A percentile compares a stretch with the other conserved stretches of the same genome.
Evolutionary conservation across 64 coral and sea anemone species (phyloP).

Genomic region (Dendronephthya gigantea): DNA sequence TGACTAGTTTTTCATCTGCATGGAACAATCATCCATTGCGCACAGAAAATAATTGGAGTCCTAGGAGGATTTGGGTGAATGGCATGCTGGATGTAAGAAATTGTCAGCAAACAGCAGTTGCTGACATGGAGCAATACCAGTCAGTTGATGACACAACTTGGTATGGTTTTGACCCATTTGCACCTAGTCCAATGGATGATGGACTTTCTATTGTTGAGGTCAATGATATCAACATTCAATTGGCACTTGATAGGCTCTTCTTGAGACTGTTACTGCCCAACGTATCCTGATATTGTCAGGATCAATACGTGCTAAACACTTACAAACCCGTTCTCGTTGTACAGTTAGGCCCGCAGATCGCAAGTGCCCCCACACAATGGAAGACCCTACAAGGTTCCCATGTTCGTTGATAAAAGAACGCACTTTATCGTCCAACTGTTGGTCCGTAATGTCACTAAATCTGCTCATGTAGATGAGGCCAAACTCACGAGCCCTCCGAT

Average conservation of each 20-base stretch:
- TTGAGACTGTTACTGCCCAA: neutral
- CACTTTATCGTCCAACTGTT: neutral
- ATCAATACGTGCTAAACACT: neutral
- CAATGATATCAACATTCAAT: constrained; percentile 7
- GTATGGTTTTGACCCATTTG: constrained; percentile 47
- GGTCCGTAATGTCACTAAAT: neutral
- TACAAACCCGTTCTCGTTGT: neutral
- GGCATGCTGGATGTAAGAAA: constrained; percentile 39
- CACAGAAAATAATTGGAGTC: constrained; percentile 36
- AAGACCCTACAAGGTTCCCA: neutral
- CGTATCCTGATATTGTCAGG: neutral
- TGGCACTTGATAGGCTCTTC: too few relatives aligned
- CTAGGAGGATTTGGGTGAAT: constrained; percentile 41
- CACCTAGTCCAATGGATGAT: constrained; percentile 29
- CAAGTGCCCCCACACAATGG: neutral
- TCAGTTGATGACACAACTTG: constrained; percentile 23
- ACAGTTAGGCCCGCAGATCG: neutral
- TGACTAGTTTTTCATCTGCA: constrained; percentile 36
- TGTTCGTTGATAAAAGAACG: neutral
- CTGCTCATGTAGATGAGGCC: neutral
- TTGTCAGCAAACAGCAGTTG: constrained; percentile 22
- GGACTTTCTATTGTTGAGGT: constrained; percentile 20
- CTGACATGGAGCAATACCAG: constrained; percentile 21
- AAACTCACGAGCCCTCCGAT: constrained; percentile 24
- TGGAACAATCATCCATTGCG: constrained; percentile 48